These are phyloP conservation scores for Xylota segnis DNA, from an alignment of 2,888 invertebrate species.

Conservation along the genomic window DNA sequence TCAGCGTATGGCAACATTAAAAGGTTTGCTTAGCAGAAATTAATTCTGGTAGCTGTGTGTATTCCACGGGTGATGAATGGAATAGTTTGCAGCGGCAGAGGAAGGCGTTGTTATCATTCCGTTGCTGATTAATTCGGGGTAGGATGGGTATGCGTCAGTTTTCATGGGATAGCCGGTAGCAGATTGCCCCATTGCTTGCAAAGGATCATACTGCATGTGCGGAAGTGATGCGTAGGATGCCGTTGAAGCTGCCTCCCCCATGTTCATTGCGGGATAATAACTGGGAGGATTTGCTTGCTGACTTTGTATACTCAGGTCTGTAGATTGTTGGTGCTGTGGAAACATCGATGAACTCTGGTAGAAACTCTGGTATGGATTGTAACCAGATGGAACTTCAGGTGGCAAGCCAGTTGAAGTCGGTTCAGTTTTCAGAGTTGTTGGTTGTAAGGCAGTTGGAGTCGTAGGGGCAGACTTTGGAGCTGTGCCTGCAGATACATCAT, in stretches of 20 bases:
- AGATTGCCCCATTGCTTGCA: constrained; percentile 63
- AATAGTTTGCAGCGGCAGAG: constrained; percentile 59
- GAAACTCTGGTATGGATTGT: constrained; percentile 66
- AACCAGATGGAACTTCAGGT: constrained; percentile 64
- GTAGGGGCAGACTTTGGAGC: constrained; percentile 47
- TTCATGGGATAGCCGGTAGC: constrained; percentile 59
- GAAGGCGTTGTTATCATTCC: constrained; percentile 62
- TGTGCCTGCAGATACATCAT: constrained; percentile 43
- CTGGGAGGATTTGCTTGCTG: constrained; percentile 63
- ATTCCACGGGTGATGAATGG: constrained; percentile 70
- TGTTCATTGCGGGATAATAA: constrained; percentile 57
- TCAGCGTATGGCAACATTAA: constrained; percentile 63
- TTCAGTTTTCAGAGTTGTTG: constrained; percentile 51
- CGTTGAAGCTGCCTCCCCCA: constrained; percentile 49
- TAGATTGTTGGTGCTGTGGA: constrained; percentile 63
- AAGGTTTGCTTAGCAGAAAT: constrained; percentile 8
- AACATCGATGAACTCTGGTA: constrained; percentile 64
- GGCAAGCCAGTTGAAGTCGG: constrained; percentile 33
- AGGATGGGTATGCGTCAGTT: constrained; percentile 58
- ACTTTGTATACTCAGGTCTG: constrained; percentile 47
- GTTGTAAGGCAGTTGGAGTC: constrained; percentile 31
- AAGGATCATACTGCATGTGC: constrained; percentile 69
- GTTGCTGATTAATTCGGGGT: constrained; percentile 73
- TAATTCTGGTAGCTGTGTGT: constrained; percentile 65
- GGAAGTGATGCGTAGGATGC: constrained; percentile 57